Percentiles rank a stretch among this genome's conserved stretches.
Conservation (phyloP, 2,797 vertebrate genomes). For the Micrastur ruficollis region DNA sequence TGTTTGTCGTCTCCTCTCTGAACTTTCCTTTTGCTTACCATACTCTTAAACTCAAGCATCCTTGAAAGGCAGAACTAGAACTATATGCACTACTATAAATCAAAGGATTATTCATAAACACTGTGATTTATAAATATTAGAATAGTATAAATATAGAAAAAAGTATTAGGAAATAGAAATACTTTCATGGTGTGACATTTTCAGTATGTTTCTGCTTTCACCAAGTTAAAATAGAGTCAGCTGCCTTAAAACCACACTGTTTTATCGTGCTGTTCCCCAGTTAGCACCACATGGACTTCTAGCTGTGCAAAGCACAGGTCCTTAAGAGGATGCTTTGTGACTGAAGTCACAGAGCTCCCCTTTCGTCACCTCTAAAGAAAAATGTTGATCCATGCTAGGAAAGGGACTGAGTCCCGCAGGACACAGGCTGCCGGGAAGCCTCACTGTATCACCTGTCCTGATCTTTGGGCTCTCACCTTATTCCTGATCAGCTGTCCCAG, state of each 20-base stretch:
- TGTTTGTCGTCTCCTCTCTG: neutral
- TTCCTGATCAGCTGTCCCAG: neutral
- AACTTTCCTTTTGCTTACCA: neutral
- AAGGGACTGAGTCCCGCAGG: neutral
- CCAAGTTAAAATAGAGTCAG: neutral
- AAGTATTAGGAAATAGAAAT: neutral
- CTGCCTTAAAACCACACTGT: neutral
- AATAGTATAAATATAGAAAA: neutral
- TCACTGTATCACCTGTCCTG: neutral
- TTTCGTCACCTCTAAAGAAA: neutral
- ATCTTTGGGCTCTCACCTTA: neutral
- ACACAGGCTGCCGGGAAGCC: neutral
- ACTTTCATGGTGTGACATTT: neutral
- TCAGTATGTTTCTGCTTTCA: neutral
- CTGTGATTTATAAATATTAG: neutral
- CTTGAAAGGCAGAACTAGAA: neutral
- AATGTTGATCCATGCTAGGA: neutral
- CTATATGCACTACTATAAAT: neutral
- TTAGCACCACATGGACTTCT: neutral
- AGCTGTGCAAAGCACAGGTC: neutral
- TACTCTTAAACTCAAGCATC: neutral
- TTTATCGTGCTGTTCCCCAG: neutral
- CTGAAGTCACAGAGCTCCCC: neutral
- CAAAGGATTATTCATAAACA: neutral
- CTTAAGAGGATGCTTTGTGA: neutral